A percentile compares a stretch with the other conserved stretches of the same genome.
These are phyloP conservation scores for Aythya baeri DNA, from an alignment of 2,113 vertebrate species.

Conservation along the genomic window DNA sequence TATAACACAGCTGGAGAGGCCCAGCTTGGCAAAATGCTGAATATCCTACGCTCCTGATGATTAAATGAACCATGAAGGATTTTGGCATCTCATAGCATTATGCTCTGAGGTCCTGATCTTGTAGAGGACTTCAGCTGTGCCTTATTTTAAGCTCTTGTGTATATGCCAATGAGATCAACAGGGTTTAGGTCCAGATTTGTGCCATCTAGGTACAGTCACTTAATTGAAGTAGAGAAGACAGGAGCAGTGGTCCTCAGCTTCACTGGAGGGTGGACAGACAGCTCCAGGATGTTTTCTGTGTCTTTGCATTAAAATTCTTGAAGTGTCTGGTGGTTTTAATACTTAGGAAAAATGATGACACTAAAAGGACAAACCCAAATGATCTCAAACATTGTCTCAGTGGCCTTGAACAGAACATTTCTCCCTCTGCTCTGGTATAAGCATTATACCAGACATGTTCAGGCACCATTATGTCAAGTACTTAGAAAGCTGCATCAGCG, in stretches of 20 bases:
- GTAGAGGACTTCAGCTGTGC: conserved; percentile 2
- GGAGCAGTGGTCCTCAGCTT: not conserved
- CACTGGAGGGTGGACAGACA: not conserved
- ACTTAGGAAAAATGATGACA: not conserved
- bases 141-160: conserved; percentile 23
- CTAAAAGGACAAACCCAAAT: not conserved
- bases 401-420: not conserved
- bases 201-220: not conserved
- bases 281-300: not conserved
- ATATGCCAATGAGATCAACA: not conserved
- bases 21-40: conserved; percentile 39
- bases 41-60: conserved; percentile 2
- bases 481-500: not conserved
- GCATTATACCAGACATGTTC: not conserved
- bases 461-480: not conserved
- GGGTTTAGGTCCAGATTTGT: not conserved
- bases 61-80: conserved; percentile 48
- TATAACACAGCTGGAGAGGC: conserved; percentile 52
- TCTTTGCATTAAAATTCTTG: not conserved
- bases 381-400: not conserved
- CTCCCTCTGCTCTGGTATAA: not conserved
- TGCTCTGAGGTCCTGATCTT: conserved; percentile 6
- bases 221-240: not conserved
- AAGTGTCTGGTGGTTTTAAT: not conserved
- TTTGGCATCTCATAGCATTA: conserved; percentile 11